Conservation (phyloP, 2,797 vertebrate species). For the Silurus lanzhouensis region DNA sequence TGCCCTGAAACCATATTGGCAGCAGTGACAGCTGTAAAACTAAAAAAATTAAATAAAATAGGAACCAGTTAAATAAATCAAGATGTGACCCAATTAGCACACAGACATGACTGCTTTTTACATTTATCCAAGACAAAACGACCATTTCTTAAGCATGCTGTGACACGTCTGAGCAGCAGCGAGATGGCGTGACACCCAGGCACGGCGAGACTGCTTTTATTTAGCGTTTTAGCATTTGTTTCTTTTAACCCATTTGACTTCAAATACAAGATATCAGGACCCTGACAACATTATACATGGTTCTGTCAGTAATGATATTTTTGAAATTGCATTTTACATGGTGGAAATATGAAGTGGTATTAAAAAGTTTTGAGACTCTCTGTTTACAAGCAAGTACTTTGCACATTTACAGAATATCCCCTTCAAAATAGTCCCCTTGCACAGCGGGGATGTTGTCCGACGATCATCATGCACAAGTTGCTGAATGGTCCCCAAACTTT, state of each 20-base stretch:
- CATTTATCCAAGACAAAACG: conserved; percentile 15
- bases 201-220: conserved; percentile 32
- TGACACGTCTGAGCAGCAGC: neutral
- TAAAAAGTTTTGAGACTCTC: no score
- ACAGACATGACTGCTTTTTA: conserved; percentile 44
- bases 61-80: conserved; percentile 59
- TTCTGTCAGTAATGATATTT: neutral
- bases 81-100: conserved; percentile 61
- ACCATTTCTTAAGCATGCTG: conserved; percentile 36
- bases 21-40: neutral
- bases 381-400: no score
- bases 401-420: no score
- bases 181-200: conserved; percentile 20
- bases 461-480: no score
- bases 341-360: neutral
- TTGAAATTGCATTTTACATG: neutral
- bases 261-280: neutral
- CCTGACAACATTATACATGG: neutral
- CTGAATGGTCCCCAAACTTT: no score
- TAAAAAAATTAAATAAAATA: neutral
- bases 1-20: conserved; percentile 10
- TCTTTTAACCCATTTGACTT: neutral
- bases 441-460: no score
- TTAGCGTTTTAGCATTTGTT: conserved; percentile 20
- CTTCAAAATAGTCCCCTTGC: no score